Evolutionary conservation across 1,140 invertebrate genomes (phyloP).

Genomic region (Sminthurinus signatus): DNA sequence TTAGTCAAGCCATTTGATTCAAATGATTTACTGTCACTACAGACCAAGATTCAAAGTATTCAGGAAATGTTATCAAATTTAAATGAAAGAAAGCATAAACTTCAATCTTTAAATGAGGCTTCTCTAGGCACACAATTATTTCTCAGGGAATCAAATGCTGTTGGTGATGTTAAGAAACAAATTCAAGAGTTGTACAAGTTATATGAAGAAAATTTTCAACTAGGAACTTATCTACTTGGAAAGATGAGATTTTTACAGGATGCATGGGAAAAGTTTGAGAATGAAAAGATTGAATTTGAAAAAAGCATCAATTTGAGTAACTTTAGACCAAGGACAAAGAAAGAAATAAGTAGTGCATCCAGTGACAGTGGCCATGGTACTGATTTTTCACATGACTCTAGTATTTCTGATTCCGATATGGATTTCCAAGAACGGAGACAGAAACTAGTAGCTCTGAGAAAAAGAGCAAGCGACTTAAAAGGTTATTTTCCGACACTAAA

Average conservation of each 20-base stretch:
- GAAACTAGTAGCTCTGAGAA: constrained; percentile 33
- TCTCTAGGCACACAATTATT: constrained; percentile 36
- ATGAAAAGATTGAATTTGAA: constrained; percentile 38
- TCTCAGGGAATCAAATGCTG: constrained; percentile 25
- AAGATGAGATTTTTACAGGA: constrained; percentile 40
- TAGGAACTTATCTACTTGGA: constrained; percentile 38
- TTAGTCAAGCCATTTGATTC: constrained; percentile 39
- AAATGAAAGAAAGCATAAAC: constrained; percentile 24
- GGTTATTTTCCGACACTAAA: too few relatives aligned
- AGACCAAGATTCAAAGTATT: constrained; percentile 34
- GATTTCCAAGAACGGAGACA: constrained; percentile 32
- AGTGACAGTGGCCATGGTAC: constrained; percentile 40
- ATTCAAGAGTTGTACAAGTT: constrained; percentile 35
- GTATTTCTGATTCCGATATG: constrained; percentile 40
- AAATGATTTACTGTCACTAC: constrained; percentile 28
- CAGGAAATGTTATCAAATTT: constrained; percentile 30
- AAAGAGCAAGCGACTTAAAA: constrained; percentile 35
- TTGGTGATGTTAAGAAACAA: constrained; percentile 33
- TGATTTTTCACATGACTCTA: constrained; percentile 40
- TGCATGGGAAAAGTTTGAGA: constrained; percentile 40
- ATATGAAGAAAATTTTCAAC: constrained; percentile 41
- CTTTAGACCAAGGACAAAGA: constrained; percentile 24
- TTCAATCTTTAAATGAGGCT: constrained; percentile 37
- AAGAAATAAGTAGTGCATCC: constrained; percentile 37
- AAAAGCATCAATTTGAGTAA: constrained; percentile 23